phyloP scores from a whole-genome alignment of 2,113 vertebrate genomes.

The Sebastes schlegelii region DNA sequence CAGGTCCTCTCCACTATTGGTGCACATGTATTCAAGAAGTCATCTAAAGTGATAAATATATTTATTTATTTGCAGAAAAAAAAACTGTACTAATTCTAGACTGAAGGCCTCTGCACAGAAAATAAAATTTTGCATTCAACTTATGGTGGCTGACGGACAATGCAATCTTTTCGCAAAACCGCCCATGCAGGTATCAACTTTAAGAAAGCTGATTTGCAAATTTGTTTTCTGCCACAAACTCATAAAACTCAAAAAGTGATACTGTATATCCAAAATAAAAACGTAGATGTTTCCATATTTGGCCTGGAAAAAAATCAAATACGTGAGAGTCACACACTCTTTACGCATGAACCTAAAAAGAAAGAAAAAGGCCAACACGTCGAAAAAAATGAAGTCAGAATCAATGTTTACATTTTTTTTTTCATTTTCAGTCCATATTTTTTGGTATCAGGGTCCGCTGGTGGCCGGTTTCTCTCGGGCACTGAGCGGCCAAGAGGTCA shows the following conservation, averaged over 20 bases:
- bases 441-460: background rate
- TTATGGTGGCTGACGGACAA: background rate
- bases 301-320: no score
- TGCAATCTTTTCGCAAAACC: background rate
- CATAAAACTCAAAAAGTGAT: background rate
- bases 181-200: background rate
- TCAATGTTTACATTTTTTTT: background rate
- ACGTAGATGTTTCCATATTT: background rate
- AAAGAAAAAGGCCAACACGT: background rate
- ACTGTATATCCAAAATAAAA: no score
- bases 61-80: background rate
- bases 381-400: background rate
- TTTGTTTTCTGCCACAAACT: background rate
- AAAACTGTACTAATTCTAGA: background rate
- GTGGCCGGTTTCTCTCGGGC: constrained; percentile 2
- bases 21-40: background rate
- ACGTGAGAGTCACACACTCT: background rate
- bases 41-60: background rate
- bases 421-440: background rate
- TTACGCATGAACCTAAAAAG: background rate
- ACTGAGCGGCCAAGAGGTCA: constrained; percentile 65
- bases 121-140: background rate
- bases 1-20: no score
- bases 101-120: background rate
- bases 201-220: background rate